phyloP scores from a whole-genome alignment of 2,113 vertebrate genomes.

The Turdus rufiventris region DNA sequence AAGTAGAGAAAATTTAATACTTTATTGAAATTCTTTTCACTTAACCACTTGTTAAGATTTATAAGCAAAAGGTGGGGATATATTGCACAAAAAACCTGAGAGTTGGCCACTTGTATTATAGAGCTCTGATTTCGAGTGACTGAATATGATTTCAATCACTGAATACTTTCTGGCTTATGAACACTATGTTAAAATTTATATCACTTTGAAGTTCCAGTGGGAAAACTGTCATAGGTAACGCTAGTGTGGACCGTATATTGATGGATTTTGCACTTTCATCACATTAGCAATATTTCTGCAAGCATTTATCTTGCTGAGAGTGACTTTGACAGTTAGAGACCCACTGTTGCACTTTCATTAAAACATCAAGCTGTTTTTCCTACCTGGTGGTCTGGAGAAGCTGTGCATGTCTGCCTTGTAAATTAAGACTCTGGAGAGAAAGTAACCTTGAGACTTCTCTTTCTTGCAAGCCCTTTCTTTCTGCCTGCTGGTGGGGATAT shows the following conservation, averaged over 20 bases:
- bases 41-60: background rate
- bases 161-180: background rate
- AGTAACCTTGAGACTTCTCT: background rate
- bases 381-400: background rate
- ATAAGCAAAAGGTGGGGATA: background rate
- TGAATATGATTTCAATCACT: background rate
- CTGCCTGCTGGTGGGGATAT: background rate
- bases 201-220: background rate
- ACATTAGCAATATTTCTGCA: background rate
- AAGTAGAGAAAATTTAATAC: background rate
- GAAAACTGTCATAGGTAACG: background rate
- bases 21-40: background rate
- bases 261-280: conserved; percentile 20
- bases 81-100: background rate
- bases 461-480: background rate
- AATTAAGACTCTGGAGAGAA: background rate
- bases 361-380: background rate
- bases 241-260: background rate
- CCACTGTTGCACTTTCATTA: background rate
- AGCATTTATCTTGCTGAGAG: conserved; percentile 11
- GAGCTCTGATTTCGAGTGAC: background rate
- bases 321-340: background rate
- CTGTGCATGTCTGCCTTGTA: background rate
- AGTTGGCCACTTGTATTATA: background rate
- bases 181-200: background rate